These are phyloP conservation scores for Drosophila tristis DNA, from an alignment of 1,140 invertebrate genomes.

Conservation along the genomic window DNA sequence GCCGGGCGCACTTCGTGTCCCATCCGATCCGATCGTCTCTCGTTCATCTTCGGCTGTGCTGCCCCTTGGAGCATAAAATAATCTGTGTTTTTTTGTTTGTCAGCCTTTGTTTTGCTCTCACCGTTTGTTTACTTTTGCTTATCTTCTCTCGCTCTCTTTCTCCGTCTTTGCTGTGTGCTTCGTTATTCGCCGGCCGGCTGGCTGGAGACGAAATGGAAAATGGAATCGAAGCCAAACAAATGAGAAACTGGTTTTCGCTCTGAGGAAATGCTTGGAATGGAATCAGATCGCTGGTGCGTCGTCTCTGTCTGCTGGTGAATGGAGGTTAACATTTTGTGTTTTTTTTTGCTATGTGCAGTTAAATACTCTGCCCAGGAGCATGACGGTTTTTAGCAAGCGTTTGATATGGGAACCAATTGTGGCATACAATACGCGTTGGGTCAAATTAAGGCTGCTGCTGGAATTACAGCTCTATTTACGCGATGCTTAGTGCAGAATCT, in stretches of 20 bases:
- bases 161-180: conserved; percentile 1
- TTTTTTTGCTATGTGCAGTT: too few species aligned
- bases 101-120: conserved; percentile 54
- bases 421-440: too few species aligned
- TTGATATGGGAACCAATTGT: too few species aligned
- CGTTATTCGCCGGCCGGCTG: conserved; percentile 27
- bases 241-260: conserved; percentile 14
- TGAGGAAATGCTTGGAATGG: conserved; percentile 10
- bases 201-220: conserved; percentile 1
- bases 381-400: too few species aligned
- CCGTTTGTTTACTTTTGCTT: conserved; percentile 49
- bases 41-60: conserved; percentile 42
- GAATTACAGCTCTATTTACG: too few species aligned
- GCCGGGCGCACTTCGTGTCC: conserved; percentile 10
- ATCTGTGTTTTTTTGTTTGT: conserved; percentile 16
- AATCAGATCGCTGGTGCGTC: conserved; percentile 2
- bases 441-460: too few species aligned
- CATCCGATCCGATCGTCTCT: conserved; percentile 21
- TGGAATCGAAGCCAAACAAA: conserved; percentile 17
- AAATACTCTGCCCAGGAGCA: too few species aligned
- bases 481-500: too few species aligned
- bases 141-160: background rate
- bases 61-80: conserved; percentile 45
- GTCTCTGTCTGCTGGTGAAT: background rate
- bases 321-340: background rate